Evolutionary conservation across 1,140 invertebrate genomes (phyloP).

Genomic region (Geopemphigus sp.): DNA sequence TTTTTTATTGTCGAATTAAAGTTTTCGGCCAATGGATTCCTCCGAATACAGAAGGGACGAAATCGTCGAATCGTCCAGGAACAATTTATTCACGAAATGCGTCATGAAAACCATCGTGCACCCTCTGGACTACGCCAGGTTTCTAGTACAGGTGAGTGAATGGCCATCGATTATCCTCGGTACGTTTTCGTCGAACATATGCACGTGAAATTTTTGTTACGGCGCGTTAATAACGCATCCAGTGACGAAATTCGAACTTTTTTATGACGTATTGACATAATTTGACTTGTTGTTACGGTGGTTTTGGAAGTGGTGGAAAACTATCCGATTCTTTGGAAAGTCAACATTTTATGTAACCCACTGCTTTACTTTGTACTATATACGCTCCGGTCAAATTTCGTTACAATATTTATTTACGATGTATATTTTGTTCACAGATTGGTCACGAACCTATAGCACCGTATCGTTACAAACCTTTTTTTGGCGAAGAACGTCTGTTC

Average conservation of each 20-base stretch:
- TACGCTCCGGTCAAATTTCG: too few relatives aligned
- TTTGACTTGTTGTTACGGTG: not conserved
- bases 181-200: not conserved
- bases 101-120: conserved; percentile 5
- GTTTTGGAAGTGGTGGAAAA: not conserved
- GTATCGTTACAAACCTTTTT: conserved; percentile 68
- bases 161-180: too few relatives aligned
- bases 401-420: not conserved
- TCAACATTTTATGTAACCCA: not conserved
- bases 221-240: too few relatives aligned
- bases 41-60: not conserved
- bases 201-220: not conserved
- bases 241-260: too few relatives aligned
- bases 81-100: not conserved
- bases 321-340: not conserved
- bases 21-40: not conserved
- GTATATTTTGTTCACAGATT: conserved; percentile 63
- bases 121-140: conserved; percentile 21
- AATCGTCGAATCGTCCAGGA: not conserved
- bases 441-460: conserved; percentile 83
- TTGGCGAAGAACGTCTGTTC: conserved; percentile 73
- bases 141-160: conserved; percentile 5
- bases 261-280: not conserved
- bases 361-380: not conserved
- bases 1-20: not conserved